phyloP scores from a whole-genome alignment of 2,113 vertebrate species.

The Passer montanus region DNA sequence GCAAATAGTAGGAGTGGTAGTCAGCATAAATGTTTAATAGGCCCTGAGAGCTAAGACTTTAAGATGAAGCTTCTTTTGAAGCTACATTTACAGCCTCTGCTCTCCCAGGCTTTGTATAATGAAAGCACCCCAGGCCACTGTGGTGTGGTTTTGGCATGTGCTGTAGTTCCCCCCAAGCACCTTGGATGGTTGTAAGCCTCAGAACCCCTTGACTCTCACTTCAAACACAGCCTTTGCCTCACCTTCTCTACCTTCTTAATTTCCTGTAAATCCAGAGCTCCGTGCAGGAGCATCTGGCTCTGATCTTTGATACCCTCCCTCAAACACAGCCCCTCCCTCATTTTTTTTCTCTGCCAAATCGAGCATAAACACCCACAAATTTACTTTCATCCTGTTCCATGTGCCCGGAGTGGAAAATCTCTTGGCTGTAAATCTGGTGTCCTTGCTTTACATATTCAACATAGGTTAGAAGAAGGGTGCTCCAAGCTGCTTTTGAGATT shows the following conservation, averaged over 20 bases:
- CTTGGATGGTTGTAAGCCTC: constrained; percentile 47
- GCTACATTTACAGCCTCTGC: constrained; percentile 46
- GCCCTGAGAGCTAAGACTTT: constrained; percentile 66
- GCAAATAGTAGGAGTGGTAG: constrained; percentile 66
- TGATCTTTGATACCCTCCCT: constrained; percentile 61
- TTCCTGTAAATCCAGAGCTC: constrained; percentile 55
- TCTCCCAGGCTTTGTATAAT: constrained; percentile 62
- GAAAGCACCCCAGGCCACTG: constrained; percentile 54
- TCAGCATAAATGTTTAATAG: constrained; percentile 68
- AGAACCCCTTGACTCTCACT: constrained; percentile 57
- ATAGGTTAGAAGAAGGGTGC: constrained; percentile 35
- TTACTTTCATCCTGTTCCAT: constrained; percentile 66
- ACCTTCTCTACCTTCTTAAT: constrained; percentile 62
- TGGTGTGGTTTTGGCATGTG: constrained; percentile 63
- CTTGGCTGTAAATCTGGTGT: constrained; percentile 50
- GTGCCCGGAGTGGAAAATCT: constrained; percentile 49
- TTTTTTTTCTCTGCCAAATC: constrained; percentile 58
- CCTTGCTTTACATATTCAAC: constrained; percentile 57
- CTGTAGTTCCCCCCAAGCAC: constrained; percentile 7
- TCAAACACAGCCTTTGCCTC: constrained; percentile 63
- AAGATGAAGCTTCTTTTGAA: constrained; percentile 66
- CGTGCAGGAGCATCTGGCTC: constrained; percentile 51
- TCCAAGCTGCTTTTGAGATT: not conserved
- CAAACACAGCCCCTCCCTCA: constrained; percentile 45
- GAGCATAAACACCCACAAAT: constrained; percentile 62